Evolutionary conservation across 2,888 invertebrate species (phyloP).

Genomic region (Euplagia quadripunctaria): DNA sequence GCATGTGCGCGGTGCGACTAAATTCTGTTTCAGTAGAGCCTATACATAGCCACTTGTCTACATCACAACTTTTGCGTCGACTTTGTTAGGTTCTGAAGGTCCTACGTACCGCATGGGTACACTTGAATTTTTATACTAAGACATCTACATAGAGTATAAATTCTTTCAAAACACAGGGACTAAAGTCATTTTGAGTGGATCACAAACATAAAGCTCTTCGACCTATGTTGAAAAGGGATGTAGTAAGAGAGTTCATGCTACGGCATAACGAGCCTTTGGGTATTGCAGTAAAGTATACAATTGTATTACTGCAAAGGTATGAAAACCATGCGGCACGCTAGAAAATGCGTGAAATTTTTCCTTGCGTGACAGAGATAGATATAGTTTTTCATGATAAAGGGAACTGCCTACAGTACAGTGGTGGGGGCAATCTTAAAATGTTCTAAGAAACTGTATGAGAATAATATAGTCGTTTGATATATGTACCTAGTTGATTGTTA

Average conservation of each 20-base stretch:
- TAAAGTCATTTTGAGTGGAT: conserved; percentile 28
- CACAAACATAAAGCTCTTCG: conserved; percentile 29
- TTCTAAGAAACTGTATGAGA: conserved; percentile 69
- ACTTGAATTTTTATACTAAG: conserved; percentile 21
- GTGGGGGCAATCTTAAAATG: conserved; percentile 85
- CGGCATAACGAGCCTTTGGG: conserved; percentile 46
- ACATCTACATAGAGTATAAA: not conserved
- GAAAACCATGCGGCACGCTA: conserved; percentile 70
- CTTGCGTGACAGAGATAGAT: conserved; percentile 79
- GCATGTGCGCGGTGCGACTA: conserved; percentile 82
- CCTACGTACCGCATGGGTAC: conserved; percentile 27
- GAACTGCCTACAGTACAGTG: conserved; percentile 81
- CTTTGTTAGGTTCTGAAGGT: conserved; percentile 40
- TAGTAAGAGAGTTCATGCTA: conserved; percentile 37
- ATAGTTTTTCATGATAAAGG: conserved; percentile 82
- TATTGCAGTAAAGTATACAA: conserved; percentile 49
- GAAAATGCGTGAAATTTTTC: conserved; percentile 81
- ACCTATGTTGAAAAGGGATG: conserved; percentile 51
- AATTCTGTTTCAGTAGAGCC: conserved; percentile 74
- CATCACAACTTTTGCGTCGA: conserved; percentile 79
- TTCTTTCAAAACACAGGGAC: not conserved
- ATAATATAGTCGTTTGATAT: conserved; percentile 56
- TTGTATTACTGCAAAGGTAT: conserved; percentile 46
- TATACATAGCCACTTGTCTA: conserved; percentile 79
- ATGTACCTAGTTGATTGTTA: conserved; percentile 36